Evolutionary conservation across 2,113 vertebrate genomes (phyloP), one percentile per base, ranked within the genome.

Genomic region (Neogale vison): DNA sequence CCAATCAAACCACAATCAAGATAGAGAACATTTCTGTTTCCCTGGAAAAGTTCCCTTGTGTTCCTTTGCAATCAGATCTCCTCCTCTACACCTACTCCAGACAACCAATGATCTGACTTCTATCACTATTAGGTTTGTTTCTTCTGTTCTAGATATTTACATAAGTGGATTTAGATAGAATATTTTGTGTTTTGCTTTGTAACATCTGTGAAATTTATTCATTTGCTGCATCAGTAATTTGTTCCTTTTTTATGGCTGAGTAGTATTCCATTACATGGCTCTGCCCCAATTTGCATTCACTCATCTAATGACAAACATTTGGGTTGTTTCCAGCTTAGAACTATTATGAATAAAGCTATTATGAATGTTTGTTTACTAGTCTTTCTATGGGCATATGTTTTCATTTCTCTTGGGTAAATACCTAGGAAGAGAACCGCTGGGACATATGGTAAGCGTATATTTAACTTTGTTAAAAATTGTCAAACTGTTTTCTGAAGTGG

Each of bases 341-440:
- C n/a, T 74, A 26, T 74, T 69, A 55, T 69, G 47, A 84, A 65
- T 45, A 39, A 80, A 93, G 42, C 7, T 71, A 11, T 72, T 92
- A 42, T 23, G 20, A 83, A 84, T 39, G 74, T 83, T 90, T 90
- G 74, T 90, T 61, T 92, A 39, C 34, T 81, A 63, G 31, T 77
- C 57, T 92, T 91, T 81, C 34, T 52, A 21, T 86, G 26, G 59
- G 77, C 59, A 92, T 57, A 80, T 63, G 69, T 67, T 89, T 87
- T 88, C 50, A 69, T 81, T 96, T 94, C 59, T 90, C 74, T 95
- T 94, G 71, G 26, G 26, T 83, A 95, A 97, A 92, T 17, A 92
- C 90, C 92, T 93, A 97, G 83, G 90, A 92, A 10, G 67, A 26
- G 72, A 74, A 63, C 29, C 24, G 26, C 90, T 18, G n/a, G 67